Evolutionary conservation across 2,888 invertebrate species (phyloP), one percentile per base, ranked within the genome.

Genomic region (Teleiodes luculella): DNA sequence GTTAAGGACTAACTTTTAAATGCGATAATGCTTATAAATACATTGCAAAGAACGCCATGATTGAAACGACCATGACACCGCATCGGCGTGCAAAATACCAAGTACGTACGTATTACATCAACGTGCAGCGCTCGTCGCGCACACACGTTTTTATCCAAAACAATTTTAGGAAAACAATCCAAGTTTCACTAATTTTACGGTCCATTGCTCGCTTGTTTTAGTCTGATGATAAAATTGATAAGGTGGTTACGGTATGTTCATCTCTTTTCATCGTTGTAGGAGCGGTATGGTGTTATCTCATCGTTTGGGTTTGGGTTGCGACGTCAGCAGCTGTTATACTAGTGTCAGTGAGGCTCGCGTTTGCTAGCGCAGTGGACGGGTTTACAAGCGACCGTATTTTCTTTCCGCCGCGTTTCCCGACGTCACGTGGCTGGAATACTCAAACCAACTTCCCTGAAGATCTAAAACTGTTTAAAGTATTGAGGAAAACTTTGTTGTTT

Each of bases 251-350:
- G 37, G 31, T 41, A 33, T n/a, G 20, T 43, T 41, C 24, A 39
- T 39, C 39, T 50, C 36, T 50, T 50, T 57, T 55, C 51, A 30
- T 51, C 52, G 52, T 53, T 57, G 52, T 24, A 14, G 48, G 36
- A 41, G 7, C 31, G 39, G 59, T 65, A 71, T 74, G 68, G 68
- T 66, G 67, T 76, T 76, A 76, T 78, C 76, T 76, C 75, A 62
- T 63, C 66, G 41, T 41, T 2, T 10, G 3, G 33, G n/a, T n/a
- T n/a, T 3, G 33, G 16, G 33, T 4, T 6, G 31, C 18, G 33
- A 1, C n/a, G 8, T 33, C n/a, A 20, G n/a, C n/a, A 13, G 43
- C 18, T 16, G 46, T 43, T 53, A 7, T 46, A 13, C 33, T 14
- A 6, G 11, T 3, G 10, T 18, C 55, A 55, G 55, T 55, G n/a